These are phyloP conservation scores for Eupristina koningsbergeri DNA, from an alignment of 1,140 invertebrate species.

Conservation along the genomic window DNA sequence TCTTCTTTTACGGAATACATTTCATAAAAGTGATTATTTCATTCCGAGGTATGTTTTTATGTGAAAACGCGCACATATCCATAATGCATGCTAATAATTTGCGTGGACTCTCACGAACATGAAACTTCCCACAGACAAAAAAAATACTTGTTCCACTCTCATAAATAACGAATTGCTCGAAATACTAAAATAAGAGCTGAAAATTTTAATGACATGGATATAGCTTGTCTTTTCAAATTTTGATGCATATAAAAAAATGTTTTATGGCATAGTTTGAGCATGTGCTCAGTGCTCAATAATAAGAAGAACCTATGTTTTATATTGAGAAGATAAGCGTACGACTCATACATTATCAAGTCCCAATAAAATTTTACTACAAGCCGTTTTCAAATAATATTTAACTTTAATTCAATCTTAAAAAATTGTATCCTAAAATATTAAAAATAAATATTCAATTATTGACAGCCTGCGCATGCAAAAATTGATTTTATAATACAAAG, in stretches of 20 bases:
- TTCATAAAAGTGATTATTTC: slow-evolving; percentile 14
- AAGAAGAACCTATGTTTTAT: neutral
- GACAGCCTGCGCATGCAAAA: too few relatives aligned
- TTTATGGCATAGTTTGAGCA: neutral
- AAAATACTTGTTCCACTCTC: slow-evolving; percentile 39
- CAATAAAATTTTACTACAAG: too few relatives aligned
- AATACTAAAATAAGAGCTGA: slow-evolving; percentile 37
- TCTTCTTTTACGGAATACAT: slow-evolving; percentile 34
- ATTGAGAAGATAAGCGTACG: neutral
- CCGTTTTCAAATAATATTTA: too few relatives aligned
- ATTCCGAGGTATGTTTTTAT: neutral
- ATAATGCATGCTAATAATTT: slow-evolving; percentile 49
- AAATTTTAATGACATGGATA: slow-evolving; percentile 46
- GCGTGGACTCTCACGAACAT: slow-evolving; percentile 38
- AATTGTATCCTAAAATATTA: too few relatives aligned
- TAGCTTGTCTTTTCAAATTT: neutral
- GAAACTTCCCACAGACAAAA: slow-evolving; percentile 44
- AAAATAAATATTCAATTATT: too few relatives aligned
- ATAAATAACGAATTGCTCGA: slow-evolving; percentile 45
- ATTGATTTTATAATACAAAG: too few relatives aligned
- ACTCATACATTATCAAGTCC: too few relatives aligned
- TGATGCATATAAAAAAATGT: neutral
- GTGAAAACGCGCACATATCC: slow-evolving; percentile 17
- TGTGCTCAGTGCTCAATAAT: neutral
- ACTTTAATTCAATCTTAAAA: too few relatives aligned